Base-by-base conservation (phyloP, 92 coral and sea anemone species). In the Montipora capitata region DNA sequence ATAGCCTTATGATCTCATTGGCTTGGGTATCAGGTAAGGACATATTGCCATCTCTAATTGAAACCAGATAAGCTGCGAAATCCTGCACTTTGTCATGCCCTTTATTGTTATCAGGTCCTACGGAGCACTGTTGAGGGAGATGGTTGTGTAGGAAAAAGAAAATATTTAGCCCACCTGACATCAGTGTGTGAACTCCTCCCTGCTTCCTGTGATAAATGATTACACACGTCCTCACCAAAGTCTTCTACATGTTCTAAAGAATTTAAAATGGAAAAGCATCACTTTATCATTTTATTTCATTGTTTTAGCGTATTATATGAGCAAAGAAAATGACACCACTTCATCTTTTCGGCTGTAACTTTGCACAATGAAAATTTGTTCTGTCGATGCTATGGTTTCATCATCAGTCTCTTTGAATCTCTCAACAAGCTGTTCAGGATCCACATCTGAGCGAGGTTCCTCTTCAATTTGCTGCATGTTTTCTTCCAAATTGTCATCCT, bases 91-190 rank as follows among this genome's bases (percentile, higher is more conserved):
- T n/a, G 14, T 45, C 84, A 49, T 66, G 91, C 16, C 92, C 94
- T 20, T 11, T 63, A 15, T 91, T 73, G 58, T 91, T 85, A 11
- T 94, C 89, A 7, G 93, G 94, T 14, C 92, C 90, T 56, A 78
- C 87, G 15, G 92, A 72, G 12, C 27, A 82, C 94, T 10, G 20
- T 67, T 7, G 72, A 67, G 3, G 18, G n/a, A 67, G 14, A 45
- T 67, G 14, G 38, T 9, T 13, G 72, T 67, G 51, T 45, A 45
- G 7, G 51, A 45, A 45, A 3, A 45, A 45, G 3, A 7, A 45
- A 45, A 38, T 68, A 81, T 75, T 20, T 82, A 70, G 63, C 79
- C 75, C 74, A 15, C 35, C 88, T 72, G 18, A 84, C 58, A 71
- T 70, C 88, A 72, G 73, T 71, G 56, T 39, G 9, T 59, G n/a